These are phyloP conservation scores for Charadrius vociferus DNA, from an alignment of 2,113 vertebrate species.

Conservation along the genomic window DNA sequence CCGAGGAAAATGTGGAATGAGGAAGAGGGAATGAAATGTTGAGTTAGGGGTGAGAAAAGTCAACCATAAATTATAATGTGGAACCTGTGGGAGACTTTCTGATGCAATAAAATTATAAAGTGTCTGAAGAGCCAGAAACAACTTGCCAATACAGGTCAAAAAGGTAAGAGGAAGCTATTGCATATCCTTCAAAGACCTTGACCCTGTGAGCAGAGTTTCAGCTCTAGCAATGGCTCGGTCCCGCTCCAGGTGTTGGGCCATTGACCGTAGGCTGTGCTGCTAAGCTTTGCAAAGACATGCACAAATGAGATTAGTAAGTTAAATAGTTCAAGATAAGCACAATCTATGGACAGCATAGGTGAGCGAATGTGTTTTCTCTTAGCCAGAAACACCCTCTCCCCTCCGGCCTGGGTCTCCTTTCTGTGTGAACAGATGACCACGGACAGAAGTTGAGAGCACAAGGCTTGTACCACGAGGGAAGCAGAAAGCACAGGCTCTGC, in stretches of 20 bases:
- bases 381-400: rapidly evolving
- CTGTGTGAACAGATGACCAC: rapidly evolving
- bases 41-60: not conserved
- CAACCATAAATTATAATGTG: not conserved
- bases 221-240: not conserved
- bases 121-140: not conserved
- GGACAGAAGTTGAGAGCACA: not conserved
- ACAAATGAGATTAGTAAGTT: not conserved
- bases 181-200: not conserved
- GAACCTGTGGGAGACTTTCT: not conserved
- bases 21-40: not conserved
- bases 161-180: not conserved
- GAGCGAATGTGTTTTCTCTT: not conserved
- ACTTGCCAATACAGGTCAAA: not conserved
- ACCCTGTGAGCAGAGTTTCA: not conserved
- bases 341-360: not conserved
- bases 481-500: not conserved
- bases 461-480: not conserved
- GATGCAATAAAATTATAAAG: not conserved
- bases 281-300: not conserved
- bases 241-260: not conserved
- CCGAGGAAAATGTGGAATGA: not conserved
- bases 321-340: not conserved
- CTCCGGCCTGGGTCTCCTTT: not conserved
- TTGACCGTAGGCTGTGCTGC: not conserved